Base-by-base conservation (phyloP, 2,888 invertebrate genomes). In the Aspidiotus destructor region DNA sequence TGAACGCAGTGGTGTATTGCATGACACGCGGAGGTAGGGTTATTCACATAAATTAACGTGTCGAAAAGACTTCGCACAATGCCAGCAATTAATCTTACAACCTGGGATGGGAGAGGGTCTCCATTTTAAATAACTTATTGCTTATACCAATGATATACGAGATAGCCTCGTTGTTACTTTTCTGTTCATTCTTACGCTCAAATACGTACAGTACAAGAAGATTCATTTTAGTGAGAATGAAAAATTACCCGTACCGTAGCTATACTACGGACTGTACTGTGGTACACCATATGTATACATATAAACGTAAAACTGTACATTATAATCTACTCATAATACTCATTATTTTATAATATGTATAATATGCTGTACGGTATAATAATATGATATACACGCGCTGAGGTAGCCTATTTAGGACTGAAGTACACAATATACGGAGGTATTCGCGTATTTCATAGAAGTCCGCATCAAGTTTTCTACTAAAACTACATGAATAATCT, bases 11-110 rank as follows among this genome's bases (percentile, higher is more conserved):
- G 48, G 48, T 48, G 6, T 44, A 52, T 42, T 42, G 28, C 41
- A 55, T 65, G 65, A 65, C 65, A 65, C 44, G 41, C 17, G 16
- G 44, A 57, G 41, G 65, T 55, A 41, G 55, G 65, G 57, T 65
- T 65, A 41, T 41, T 64, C 63, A 17, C 57, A 65, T 65, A 65
- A 65, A 65, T 65, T 65, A 65, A 65, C 65, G 65, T 57, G 63
- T 57, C 65, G 65, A 57, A 41, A 57, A 65, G 65, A 65, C 63
- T 63, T 63, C 63, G 63, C 63, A 63, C 54, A 63, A 63, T 57
- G 65, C 57, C 57, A 65, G 55, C 63, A 65, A 65, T 65, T 65
- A 65, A 65, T 65, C 65, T 65, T 57, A 41, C 57, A 64, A 55
- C 41, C 57, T 9, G 13, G 8, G 65, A 65, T 28, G 55, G 65